Conservation (phyloP, 30 jellyfish, hydroid and myxozoan species). For the Sanderia malayensis region DNA sequence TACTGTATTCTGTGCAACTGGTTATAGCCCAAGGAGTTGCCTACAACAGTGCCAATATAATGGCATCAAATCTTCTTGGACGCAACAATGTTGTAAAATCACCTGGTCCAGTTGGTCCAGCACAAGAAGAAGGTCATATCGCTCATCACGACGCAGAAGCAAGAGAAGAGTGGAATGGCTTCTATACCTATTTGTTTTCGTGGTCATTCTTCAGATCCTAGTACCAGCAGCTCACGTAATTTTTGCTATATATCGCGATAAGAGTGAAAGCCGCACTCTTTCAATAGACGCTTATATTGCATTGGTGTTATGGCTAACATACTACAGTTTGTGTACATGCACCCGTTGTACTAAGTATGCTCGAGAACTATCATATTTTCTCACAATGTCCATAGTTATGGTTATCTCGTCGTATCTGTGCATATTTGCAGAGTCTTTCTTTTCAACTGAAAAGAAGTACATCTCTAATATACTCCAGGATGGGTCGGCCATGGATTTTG, state of each 20-base stretch:
- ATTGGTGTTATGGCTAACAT: conserved; percentile 17
- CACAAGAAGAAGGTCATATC: neutral
- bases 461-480: conserved; percentile 8
- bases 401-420: conserved; percentile 13
- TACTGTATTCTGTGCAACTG: neutral
- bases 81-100: neutral
- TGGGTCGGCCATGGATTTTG: conserved; percentile 25
- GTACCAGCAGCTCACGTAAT: neutral
- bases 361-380: neutral
- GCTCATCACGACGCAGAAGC: too few species aligned
- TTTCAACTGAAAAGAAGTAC: conserved; percentile 39
- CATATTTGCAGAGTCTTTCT: conserved; percentile 52
- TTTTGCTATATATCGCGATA: neutral
- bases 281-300: conserved; percentile 30
- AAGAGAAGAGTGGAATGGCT: too few species aligned
- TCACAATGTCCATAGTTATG: conserved; percentile 26
- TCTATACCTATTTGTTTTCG: too few species aligned
- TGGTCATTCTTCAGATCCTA: too few species aligned
- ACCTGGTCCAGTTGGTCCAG: neutral
- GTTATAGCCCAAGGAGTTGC: neutral
- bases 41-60: neutral
- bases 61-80: neutral
- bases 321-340: conserved; percentile 12
- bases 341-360: conserved; percentile 24
- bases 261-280: conserved; percentile 19